Conservation (phyloP, 2,113 vertebrate species). For the Irena cyanogastra region DNA sequence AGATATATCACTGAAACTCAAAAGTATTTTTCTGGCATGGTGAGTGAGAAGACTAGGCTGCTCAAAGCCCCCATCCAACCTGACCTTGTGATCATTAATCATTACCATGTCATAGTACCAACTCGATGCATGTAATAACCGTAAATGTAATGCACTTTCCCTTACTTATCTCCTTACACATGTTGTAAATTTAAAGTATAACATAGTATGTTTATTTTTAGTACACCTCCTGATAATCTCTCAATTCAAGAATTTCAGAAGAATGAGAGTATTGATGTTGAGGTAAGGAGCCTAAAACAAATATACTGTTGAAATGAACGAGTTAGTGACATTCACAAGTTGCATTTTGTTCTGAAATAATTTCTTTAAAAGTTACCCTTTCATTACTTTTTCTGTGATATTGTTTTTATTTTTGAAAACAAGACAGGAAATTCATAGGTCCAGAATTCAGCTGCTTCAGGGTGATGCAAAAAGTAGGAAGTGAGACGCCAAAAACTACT, state of each 20-base stretch:
- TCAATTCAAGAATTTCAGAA: conserved; percentile 99
- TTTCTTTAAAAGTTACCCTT: not conserved
- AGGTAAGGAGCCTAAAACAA: conserved; percentile 75
- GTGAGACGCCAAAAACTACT: not conserved
- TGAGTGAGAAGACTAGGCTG: not conserved
- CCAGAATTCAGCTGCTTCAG: not conserved
- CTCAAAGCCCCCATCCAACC: not conserved
- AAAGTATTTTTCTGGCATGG: not conserved
- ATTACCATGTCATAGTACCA: not conserved
- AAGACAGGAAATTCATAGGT: not conserved
- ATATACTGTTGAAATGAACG: not conserved
- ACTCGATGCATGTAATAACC: not conserved
- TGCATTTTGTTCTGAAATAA: not conserved
- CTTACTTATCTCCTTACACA: not conserved
- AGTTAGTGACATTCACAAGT: not conserved
- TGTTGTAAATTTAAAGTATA: conserved; percentile 35
- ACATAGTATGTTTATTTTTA: conserved; percentile 58
- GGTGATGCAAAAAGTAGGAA: not conserved
- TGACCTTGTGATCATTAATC: not conserved
- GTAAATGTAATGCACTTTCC: not conserved
- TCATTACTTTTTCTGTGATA: not conserved
- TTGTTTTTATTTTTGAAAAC: not conserved
- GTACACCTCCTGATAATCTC: conserved; percentile 93
- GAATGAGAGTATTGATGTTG: conserved; percentile 95
- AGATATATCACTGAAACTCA: not conserved